Base-by-base conservation (phyloP, 2,797 vertebrate species). In the Anabacerthia variegaticeps region DNA sequence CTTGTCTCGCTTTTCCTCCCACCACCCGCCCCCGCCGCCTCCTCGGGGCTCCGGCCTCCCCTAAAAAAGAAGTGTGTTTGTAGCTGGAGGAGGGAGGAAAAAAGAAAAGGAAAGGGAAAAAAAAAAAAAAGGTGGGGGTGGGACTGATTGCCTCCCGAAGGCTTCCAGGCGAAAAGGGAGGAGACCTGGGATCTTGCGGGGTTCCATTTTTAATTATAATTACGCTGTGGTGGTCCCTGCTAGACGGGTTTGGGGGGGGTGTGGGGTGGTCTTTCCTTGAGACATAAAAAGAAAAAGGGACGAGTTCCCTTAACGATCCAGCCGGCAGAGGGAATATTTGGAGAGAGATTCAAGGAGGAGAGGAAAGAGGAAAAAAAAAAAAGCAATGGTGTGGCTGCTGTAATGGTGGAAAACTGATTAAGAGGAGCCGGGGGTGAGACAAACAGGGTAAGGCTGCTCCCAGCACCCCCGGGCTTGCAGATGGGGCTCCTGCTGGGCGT, bases 361-460 rank as follows among this genome's bases (percentile, higher is more conserved):
- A 39, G 16, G 24, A 6, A 44, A 62, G 30, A 30, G 49, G 58
- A 36, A 7, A 62, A 32, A 36, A 51, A 74, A 52, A 12, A 59
- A 34, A 10, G 81, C 89, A 12, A 52, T 89, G 89, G 58, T 89
- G 85, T 89, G 91, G 49, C 88, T 88, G 88, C 92, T 90, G 95
- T 97, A 95, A 97, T 96, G 95, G 95, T 95, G 97, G 97, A 96
- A 92, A 91, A 95, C 91, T 89, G 95, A 83, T 92, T 93, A 56
- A 95, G 88, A 96, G 96, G 89, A 93, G 91, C 68, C 92, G 83
- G 85, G 95, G 96, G 84, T 92, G 93, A 95, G 95, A 88, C 92
- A 51, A 91, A 69, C 89, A 94, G 93, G 95, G 95, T 96, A 95
- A 96, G 96, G 49, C 82, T 55, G 83, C 74, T 92, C 65, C 85